phyloP scores from a whole-genome alignment of 1,140 invertebrate genomes.

The Lasioglossum albipes region DNA sequence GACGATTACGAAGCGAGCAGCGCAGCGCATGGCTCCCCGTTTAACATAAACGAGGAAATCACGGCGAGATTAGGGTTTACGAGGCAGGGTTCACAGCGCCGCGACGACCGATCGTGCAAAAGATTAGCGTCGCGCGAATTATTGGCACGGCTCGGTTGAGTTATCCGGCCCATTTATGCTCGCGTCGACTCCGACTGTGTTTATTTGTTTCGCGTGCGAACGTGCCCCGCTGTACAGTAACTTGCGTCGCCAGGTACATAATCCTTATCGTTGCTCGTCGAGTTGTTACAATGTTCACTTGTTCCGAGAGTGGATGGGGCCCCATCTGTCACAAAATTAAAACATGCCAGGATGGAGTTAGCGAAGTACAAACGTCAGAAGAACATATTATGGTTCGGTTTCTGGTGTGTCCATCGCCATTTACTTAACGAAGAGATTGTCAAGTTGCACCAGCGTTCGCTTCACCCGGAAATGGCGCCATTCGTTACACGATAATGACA shows the following conservation, averaged over 20 bases:
- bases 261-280: neutral
- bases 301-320: neutral
- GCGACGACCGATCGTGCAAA: neutral
- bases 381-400: too few relatives aligned
- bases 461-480: too few relatives aligned
- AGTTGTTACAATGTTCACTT: neutral
- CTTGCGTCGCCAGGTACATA: neutral
- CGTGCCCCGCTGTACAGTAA: neutral
- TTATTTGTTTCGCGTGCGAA: neutral
- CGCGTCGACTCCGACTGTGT: neutral
- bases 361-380: too few relatives aligned
- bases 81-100: neutral
- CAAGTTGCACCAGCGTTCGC: too few relatives aligned
- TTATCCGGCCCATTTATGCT: neutral
- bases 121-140: neutral
- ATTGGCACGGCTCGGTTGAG: neutral
- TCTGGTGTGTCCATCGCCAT: too few relatives aligned
- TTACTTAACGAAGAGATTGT: too few relatives aligned
- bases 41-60: neutral
- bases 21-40: neutral
- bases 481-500: too few relatives aligned
- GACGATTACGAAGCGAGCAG: too few relatives aligned
- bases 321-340: neutral
- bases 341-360: neutral
- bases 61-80: neutral